A percentile compares a stretch with the other conserved stretches of the same genome.
These are phyloP conservation scores for Andrena haemorrhoa DNA, from an alignment of 2,888 invertebrate species.

Conservation along the genomic window DNA sequence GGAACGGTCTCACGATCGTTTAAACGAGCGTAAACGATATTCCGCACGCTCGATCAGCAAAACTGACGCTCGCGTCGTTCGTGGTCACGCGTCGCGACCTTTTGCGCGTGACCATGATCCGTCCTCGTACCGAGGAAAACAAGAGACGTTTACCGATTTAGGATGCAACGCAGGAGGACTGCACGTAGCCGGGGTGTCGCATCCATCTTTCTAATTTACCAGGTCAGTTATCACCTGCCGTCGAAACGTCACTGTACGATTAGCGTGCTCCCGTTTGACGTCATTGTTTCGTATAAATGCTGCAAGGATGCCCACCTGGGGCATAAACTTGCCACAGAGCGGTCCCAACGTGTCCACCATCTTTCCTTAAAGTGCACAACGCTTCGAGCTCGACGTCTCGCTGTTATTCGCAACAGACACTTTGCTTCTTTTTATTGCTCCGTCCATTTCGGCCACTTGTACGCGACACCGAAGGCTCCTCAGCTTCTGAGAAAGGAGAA, in stretches of 20 bases:
- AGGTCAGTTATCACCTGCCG: slow-evolving; percentile 80
- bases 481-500: neutral
- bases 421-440: neutral
- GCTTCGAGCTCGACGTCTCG: neutral
- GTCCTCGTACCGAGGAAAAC: neutral
- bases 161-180: slow-evolving; percentile 28
- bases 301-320: slow-evolving; percentile 54
- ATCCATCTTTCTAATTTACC: slow-evolving; percentile 72
- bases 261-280: slow-evolving; percentile 83
- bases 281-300: slow-evolving; percentile 82
- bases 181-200: slow-evolving; percentile 12
- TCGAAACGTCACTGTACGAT: slow-evolving; percentile 80
- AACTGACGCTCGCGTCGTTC: neutral
- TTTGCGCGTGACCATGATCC: slow-evolving; percentile 5
- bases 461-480: neutral
- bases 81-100: neutral
- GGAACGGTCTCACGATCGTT: neutral
- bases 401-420: neutral
- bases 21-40: neutral
- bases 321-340: slow-evolving; percentile 67
- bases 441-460: neutral
- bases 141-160: slow-evolving; percentile 1
- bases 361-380: neutral
- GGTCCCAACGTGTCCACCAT: slow-evolving; percentile 39
- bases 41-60: slow-evolving; percentile 5